Evolutionary conservation across 2,113 vertebrate genomes (phyloP).

Genomic region (Nerophis ophidion): DNA sequence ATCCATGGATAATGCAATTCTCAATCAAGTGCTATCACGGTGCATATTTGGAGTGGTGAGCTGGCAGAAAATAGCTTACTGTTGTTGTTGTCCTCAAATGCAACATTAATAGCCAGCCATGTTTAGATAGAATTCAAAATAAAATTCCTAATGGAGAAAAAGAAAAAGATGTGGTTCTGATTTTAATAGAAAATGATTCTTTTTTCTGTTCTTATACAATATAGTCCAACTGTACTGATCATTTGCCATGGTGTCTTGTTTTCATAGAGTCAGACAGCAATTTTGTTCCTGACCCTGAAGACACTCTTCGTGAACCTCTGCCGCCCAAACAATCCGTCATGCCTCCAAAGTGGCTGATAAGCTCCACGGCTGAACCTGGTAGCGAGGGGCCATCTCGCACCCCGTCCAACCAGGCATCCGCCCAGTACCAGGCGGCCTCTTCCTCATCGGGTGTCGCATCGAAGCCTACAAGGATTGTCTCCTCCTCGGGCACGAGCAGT

Average conservation of each 20-base stretch:
- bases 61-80: constrained; percentile 28
- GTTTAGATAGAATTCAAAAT: constrained; percentile 16
- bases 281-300: constrained; percentile 73
- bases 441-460: constrained; percentile 41
- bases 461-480: constrained; percentile 75
- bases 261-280: constrained; percentile 77
- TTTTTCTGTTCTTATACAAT: background rate
- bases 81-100: constrained; percentile 16
- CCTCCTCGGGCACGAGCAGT: constrained; percentile 66
- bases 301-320: constrained; percentile 71
- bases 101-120: constrained; percentile 23
- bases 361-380: constrained; percentile 70
- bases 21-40: constrained; percentile 48
- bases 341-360: constrained; percentile 86
- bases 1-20: constrained; percentile 57
- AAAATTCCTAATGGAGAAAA: constrained; percentile 19
- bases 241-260: constrained; percentile 14
- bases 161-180: background rate
- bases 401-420: constrained; percentile 52
- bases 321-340: constrained; percentile 79
- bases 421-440: constrained; percentile 68
- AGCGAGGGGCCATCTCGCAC: constrained; percentile 61
- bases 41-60: constrained; percentile 25
- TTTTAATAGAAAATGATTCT: background rate
- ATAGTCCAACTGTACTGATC: background rate